Evolutionary conservation across 2,797 vertebrate species (phyloP), one percentile per base, ranked within the genome.

Genomic region (Oreochromis mossambicus): DNA sequence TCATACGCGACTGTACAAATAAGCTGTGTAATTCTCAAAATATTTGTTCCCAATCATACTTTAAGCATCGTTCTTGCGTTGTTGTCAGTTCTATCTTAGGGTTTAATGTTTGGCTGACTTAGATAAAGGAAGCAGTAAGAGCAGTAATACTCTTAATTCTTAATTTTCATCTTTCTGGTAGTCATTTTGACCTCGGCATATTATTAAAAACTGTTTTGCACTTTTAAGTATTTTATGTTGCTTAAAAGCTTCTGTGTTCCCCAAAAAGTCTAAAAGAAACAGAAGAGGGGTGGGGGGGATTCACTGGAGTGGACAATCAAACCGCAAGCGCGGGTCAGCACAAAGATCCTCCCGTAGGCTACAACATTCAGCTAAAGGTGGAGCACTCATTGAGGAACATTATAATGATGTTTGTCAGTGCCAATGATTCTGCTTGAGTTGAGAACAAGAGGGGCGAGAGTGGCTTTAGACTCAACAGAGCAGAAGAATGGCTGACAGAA

Each of bases 351-450:
- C 86, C 90, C 80, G 41, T 89, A 55, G 92, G 93, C 91, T 86
- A 91, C 55, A 80, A 70, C 88, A 90, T 84, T 81, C 86, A 92
- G 86, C 90, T 85, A 88, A 93, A 95, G 94, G 94, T 96, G 84
- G 87, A 93, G 83, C n/a, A 12, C 83, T 89, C 90, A 90, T 86
- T 92, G 88, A 90, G 78, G 85, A 90, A 86, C 88, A 91, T 88
- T 92, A 89, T 94, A 94, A 95, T 92, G 93, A 94, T 93, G 92
- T 93, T 95, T 95, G 93, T 95, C 94, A 92, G 88, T 80, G 86
- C 81, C 77, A 46, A 87, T 91, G 90, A 94, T 94, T 95, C 92
- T 90, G 94, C 92, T 86, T 79, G 92, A 94, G 92, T 79, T 87
- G 92, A 93, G 89, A 90, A 92, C 82, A 92, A 95, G 91, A 93